Base-by-base conservation (phyloP, 2,797 vertebrate genomes). In the Enteromius treurensis region DNA sequence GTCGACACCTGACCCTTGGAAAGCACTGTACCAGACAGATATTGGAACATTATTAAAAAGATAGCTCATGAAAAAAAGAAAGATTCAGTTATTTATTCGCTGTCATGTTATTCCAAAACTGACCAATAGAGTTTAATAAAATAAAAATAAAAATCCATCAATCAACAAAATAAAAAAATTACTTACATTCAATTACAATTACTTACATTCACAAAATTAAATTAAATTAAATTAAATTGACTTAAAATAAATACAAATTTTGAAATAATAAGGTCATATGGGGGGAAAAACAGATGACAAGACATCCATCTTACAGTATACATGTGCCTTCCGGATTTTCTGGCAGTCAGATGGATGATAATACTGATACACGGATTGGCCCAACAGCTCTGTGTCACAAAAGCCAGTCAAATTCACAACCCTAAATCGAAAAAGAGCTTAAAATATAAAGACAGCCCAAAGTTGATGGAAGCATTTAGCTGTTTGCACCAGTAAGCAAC, bases 1-100 rank as follows among this genome's bases (percentile, higher is more conserved):
- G 89, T 91, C 45, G 84, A 87, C 40, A 85, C 81, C 78, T 89
- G 89, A 17, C 91, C 91, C 70, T 89, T 91, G 64, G 86, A 90
- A 49, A 92, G 83, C 87, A 92, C 91, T 92, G 87, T 73, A 40
- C 9, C 69, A 37, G 42, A 74, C 15, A 82, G 8, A 83, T 32
- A 58, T 37, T 42, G 62, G 13, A 77, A 84, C 13, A 83, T 1
- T 2, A 47, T 77, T 80, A 80, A 71, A 47, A 21, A 15, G 21
- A 81, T 17, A 29, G 29, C 40, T 80, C 4, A n/a, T 55, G 2
- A 13, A 21, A 68, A n/a, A 29, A 10, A 15, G 32, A 4, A 55
- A 13, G n/a, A 60, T 11, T 21, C 0, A 6, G 7, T 69, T 7
- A 29, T 5, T 21, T 67, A 34, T 8, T 9, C 4, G 15, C 47